Percentiles rank a stretch among this genome's conserved stretches.
Evolutionary conservation across 1,140 invertebrate genomes (phyloP).

Genomic region (Temnothorax longispinosus): DNA sequence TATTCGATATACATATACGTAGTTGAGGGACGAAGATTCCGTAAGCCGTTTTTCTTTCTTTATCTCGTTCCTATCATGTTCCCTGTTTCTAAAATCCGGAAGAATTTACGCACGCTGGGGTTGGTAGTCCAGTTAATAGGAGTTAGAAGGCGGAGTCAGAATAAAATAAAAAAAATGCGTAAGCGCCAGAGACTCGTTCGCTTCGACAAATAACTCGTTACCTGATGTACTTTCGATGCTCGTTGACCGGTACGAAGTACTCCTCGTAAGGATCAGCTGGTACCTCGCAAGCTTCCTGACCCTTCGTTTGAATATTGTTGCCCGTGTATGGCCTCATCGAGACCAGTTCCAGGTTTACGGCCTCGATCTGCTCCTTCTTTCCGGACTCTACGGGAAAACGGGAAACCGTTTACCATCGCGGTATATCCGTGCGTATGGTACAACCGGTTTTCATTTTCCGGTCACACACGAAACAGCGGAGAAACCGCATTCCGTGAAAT

Average conservation of each 20-base stretch:
- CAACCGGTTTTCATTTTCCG: conserved; percentile 63
- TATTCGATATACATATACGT: neutral
- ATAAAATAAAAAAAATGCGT: conserved; percentile 27
- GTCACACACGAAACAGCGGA: conserved; percentile 14
- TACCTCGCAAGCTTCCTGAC: conserved; percentile 89
- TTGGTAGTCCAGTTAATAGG: conserved; percentile 66
- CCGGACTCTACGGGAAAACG: conserved; percentile 75
- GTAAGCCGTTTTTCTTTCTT: neutral
- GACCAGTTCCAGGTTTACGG: conserved; percentile 92
- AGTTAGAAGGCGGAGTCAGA: conserved; percentile 67
- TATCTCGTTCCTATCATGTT: neutral
- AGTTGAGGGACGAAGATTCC: neutral
- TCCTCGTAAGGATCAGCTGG: conserved; percentile 91
- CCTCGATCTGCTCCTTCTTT: conserved; percentile 88
- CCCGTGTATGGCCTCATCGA: conserved; percentile 90
- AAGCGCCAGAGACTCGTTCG: conserved; percentile 40
- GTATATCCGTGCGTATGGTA: neutral
- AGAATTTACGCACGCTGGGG: conserved; percentile 60
- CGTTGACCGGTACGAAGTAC: conserved; percentile 94
- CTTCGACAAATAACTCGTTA: conserved; percentile 79
- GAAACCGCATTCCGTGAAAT: conserved; percentile 51
- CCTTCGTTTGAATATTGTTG: conserved; percentile 89
- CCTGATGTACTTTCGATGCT: conserved; percentile 94
- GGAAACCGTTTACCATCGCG: conserved; percentile 49
- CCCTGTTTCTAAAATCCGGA: neutral